These are phyloP conservation scores for Microchrysa polita DNA, from an alignment of 2,888 invertebrate genomes.

Conservation along the genomic window DNA sequence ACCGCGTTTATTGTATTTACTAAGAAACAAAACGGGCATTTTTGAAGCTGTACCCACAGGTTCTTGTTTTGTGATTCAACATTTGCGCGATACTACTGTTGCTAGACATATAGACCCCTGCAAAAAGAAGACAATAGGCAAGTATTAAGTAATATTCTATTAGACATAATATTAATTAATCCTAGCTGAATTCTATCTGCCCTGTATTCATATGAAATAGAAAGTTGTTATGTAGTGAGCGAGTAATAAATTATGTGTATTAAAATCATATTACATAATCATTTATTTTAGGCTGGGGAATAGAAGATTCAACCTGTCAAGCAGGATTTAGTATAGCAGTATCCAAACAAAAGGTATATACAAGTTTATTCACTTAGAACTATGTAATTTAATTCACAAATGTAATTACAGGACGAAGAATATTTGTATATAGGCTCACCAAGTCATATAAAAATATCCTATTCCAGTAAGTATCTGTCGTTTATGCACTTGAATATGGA, in stretches of 20 bases:
- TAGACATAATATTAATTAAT: too few species aligned
- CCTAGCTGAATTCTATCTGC: too few species aligned
- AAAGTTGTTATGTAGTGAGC: too few species aligned
- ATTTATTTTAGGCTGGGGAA: neutral
- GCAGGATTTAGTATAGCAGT: constrained; percentile 8
- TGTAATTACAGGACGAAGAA: neutral
- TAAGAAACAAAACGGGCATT: neutral
- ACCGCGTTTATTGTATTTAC: neutral
- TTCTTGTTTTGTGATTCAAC: neutral
- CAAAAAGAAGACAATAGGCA: neutral
- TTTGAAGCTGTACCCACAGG: neutral
- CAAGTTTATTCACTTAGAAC: neutral
- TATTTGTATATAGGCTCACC: neutral
- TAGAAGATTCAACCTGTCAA: neutral
- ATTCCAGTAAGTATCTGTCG: neutral
- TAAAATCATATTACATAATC: too few species aligned
- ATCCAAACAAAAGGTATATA: neutral
- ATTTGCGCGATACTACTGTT: neutral
- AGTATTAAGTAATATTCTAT: too few species aligned
- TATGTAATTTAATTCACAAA: neutral
- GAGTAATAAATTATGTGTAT: too few species aligned
- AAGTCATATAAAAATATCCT: neutral
- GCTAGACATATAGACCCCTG: neutral
- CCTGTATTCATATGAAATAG: too few species aligned
- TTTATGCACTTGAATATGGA: neutral